Evolutionary conservation across 2,797 vertebrate genomes (phyloP), one percentile per base, ranked within the genome.

Genomic region (Tolypeutes matacus): DNA sequence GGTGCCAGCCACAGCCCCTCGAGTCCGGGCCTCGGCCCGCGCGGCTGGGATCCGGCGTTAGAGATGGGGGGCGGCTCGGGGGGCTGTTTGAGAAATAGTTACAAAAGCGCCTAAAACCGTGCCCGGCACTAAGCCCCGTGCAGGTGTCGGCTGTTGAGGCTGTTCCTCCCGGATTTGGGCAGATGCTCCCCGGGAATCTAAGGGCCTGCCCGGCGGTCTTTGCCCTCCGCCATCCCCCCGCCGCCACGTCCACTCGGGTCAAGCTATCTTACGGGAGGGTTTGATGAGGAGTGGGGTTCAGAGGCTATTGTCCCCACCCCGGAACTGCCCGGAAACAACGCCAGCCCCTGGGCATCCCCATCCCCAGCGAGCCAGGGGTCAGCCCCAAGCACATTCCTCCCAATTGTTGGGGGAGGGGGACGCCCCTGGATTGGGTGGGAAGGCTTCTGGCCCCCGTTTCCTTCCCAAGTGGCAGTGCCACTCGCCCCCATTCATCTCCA

Each of bases 401-500:
- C 2, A n/a, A 25, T 34, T 56, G 60, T 83, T 87, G 78, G 72
- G 86, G 18, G 36, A 15, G 17, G 91, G 31, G 42, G 29, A 56
- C 3, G 39, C 11, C 5, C 27, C 49, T 7, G 36, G 29, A 7
- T 34, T 27, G n/a, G 36, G 29, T 84, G 58, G 17, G 46, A 51
- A 72, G 34, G 2, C 39, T 73, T 20, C 69, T 31, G 31, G n/a
- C 21, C 84, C 46, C 25, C 27, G 36, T 93, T 92, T 34, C 46
- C 82, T 29, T 51, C 49, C 73, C n/a, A 46, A 77, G n/a, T 97
- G 93, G 82, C 88, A 85, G 78, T 65, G 86, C 65, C 64, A 42
- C 60, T 76, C 51, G 2, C 4, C 65, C 0, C 64, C 46, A 23
- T 72, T 73, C 83, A 15, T 25, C 65, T 77, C 58, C 1, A 20